Conservation (phyloP, 2,797 vertebrate species). For the Vireo griseus region DNA sequence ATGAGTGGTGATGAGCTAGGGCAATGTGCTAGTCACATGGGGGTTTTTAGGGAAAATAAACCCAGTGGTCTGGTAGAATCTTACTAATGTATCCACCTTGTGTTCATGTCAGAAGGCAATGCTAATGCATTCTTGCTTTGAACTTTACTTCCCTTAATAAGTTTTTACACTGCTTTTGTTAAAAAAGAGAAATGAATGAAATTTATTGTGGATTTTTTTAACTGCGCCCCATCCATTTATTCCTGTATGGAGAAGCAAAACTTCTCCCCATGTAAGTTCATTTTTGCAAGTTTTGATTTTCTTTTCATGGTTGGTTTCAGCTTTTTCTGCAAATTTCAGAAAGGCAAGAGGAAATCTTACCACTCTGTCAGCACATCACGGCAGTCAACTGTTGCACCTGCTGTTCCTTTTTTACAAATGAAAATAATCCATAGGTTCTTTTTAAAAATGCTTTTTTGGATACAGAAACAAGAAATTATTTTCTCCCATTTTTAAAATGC, state of each 20-base stretch:
- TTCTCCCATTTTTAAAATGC: neutral
- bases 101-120: neutral
- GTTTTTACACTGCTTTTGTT: neutral
- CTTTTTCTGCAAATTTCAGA: neutral
- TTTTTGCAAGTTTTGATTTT: neutral
- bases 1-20: neutral
- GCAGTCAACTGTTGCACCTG: neutral
- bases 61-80: neutral
- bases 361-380: neutral
- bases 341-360: neutral
- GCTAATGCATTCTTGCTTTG: neutral
- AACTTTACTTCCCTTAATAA: neutral
- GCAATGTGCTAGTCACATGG: rapidly evolving
- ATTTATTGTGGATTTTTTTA: neutral
- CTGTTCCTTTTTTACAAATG: neutral
- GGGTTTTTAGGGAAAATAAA: neutral
- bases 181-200: neutral
- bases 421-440: neutral
- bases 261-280: neutral
- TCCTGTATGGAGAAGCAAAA: neutral
- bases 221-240: neutral
- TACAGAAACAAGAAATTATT: neutral
- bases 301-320: neutral
- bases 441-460: neutral
- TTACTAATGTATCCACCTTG: neutral